These are phyloP conservation scores for Stichopus chloronotus DNA, from an alignment of 35 echinoderm and acorn worm genomes.

Conservation along the genomic window DNA sequence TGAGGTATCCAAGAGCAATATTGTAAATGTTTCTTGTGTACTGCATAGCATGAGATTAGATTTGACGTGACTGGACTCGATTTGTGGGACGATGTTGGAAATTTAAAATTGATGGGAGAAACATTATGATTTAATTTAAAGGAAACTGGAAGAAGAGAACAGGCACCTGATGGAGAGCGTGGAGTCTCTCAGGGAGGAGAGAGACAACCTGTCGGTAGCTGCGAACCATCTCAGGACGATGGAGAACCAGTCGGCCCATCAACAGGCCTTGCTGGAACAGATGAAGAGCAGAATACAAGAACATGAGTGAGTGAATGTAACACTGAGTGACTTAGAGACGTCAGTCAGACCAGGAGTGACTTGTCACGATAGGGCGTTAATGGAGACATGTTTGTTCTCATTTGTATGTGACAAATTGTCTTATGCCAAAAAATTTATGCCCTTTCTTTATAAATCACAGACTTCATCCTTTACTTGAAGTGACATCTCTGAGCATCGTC, in stretches of 20 bases:
- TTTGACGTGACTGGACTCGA: too few relatives aligned
- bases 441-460: too few relatives aligned
- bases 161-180: constrained; percentile 60
- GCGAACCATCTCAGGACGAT: constrained; percentile 84
- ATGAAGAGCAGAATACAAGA: constrained; percentile 92
- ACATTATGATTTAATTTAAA: background rate
- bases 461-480: too few relatives aligned
- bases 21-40: too few relatives aligned
- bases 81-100: too few relatives aligned
- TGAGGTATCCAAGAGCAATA: too few relatives aligned
- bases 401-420: too few relatives aligned
- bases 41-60: too few relatives aligned
- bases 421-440: too few relatives aligned
- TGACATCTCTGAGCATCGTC: too few relatives aligned
- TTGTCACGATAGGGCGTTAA: background rate
- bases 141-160: constrained; percentile 47
- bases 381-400: too few relatives aligned
- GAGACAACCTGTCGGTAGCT: constrained; percentile 77
- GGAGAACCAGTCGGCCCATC: constrained; percentile 90
- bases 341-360: background rate
- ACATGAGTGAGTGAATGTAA: constrained; percentile 80
- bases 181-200: constrained; percentile 75
- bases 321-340: background rate
- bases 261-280: constrained; percentile 89
- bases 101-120: too few relatives aligned